Conservation (phyloP, 2,888 invertebrate genomes). For the Andrena praecox region DNA sequence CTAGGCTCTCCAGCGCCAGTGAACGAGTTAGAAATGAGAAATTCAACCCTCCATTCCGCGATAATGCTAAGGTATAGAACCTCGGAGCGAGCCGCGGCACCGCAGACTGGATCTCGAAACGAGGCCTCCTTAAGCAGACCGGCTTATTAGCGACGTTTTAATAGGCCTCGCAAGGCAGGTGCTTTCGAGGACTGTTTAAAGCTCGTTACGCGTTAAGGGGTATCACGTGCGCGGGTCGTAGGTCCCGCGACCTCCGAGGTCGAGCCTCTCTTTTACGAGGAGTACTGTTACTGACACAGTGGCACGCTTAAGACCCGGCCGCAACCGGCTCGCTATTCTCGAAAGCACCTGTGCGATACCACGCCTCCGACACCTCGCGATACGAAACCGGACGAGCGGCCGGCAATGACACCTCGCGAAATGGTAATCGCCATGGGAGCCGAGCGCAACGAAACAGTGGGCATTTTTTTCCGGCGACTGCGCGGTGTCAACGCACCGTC, state of each 20-base stretch:
- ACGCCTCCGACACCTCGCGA: conserved; percentile 46
- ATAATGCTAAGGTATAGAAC: neutral
- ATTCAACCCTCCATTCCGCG: neutral
- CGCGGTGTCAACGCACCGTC: conserved; percentile 33
- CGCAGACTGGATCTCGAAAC: conserved; percentile 3
- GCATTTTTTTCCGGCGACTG: conserved; percentile 15
- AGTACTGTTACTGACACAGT: conserved; percentile 83
- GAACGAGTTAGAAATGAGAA: neutral
- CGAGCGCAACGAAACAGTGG: conserved; percentile 21
- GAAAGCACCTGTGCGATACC: conserved; percentile 62
- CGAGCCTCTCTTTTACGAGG: conserved; percentile 76
- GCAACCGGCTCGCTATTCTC: conserved; percentile 64
- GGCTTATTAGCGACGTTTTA: conserved; percentile 40
- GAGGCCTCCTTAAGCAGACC: neutral
- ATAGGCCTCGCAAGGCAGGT: conserved; percentile 48
- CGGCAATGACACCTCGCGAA: conserved; percentile 35
- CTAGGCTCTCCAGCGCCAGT: neutral
- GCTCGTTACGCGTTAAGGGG: conserved; percentile 65
- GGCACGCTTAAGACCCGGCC: conserved; percentile 78
- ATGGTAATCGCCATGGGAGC: conserved; percentile 26
- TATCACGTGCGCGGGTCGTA: conserved; percentile 68
- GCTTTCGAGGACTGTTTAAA: conserved; percentile 60
- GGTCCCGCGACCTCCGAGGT: conserved; percentile 66
- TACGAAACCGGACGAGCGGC: conserved; percentile 47
- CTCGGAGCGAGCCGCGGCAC: neutral